These are phyloP conservation scores for Luehdorfia chinensis DNA, from an alignment of 1,140 invertebrate genomes.

Conservation along the genomic window DNA sequence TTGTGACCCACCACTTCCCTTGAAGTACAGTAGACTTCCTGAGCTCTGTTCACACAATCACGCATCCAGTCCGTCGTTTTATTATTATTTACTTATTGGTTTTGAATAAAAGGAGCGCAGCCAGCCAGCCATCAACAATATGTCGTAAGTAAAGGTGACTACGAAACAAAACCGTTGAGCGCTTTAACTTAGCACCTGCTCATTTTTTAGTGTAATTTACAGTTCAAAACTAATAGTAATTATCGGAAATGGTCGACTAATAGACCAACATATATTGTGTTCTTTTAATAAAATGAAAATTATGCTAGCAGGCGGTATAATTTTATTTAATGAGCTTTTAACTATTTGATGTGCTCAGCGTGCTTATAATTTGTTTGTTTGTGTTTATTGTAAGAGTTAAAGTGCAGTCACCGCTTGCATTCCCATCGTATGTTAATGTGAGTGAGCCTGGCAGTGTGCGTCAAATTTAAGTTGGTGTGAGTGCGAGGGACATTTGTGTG, in stretches of 20 bases:
- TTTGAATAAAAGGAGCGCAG: constrained; percentile 54
- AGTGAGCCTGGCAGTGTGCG: constrained; percentile 44
- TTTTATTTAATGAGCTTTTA: constrained; percentile 36
- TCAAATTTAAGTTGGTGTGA: constrained; percentile 37
- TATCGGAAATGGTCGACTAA: background rate
- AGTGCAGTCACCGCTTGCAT: constrained; percentile 77
- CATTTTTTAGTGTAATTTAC: constrained; percentile 37
- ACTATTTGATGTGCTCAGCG: constrained; percentile 43
- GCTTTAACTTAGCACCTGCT: constrained; percentile 59
- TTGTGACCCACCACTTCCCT: constrained; percentile 26
- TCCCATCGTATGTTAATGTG: constrained; percentile 57
- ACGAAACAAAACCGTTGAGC: constrained; percentile 64
- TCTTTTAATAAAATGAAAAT: constrained; percentile 29
- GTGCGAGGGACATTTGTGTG: constrained; percentile 49
- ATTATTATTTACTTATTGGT: constrained; percentile 68
- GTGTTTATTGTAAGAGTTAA: constrained; percentile 73
- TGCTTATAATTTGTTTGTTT: constrained; percentile 72
- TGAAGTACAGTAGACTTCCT: constrained; percentile 52
- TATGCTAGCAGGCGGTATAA: constrained; percentile 29
- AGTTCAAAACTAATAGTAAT: constrained; percentile 28
- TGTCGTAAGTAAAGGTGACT: constrained; percentile 65
- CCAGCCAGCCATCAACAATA: constrained; percentile 64
- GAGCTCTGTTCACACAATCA: constrained; percentile 54
- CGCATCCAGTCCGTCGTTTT: constrained; percentile 43
- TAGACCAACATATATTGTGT: too few relatives aligned